Conservation (phyloP, 1,140 invertebrate species). For the Musca vetustissima region DNA sequence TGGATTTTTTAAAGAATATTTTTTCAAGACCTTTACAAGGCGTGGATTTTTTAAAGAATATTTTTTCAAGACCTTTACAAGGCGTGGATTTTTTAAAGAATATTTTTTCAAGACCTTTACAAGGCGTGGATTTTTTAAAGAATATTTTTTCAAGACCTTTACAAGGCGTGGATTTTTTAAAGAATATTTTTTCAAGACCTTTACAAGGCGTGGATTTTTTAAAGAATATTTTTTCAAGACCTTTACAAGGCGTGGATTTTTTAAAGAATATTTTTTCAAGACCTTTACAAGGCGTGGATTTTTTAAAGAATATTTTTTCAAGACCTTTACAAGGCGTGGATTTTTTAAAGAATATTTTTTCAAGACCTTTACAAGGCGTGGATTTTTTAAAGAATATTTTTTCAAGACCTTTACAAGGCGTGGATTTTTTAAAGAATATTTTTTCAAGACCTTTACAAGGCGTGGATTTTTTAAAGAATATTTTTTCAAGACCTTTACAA, state of each 20-base stretch:
- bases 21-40: too few species aligned
- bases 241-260: too few species aligned
- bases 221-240: background rate
- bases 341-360: background rate
- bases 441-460: too few species aligned
- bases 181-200: background rate
- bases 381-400: background rate
- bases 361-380: too few species aligned
- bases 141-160: background rate
- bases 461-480: background rate
- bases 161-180: too few species aligned
- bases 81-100: background rate
- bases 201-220: too few species aligned
- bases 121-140: background rate
- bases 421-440: background rate
- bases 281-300: too few species aligned
- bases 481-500: too few species aligned
- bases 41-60: background rate
- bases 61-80: too few species aligned
- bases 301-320: background rate
- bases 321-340: too few species aligned
- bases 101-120: too few species aligned
- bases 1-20: background rate
- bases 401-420: too few species aligned
- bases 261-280: background rate